phyloP scores from a whole-genome alignment of 1,140 invertebrate species.

The Drosophila pseudoobscura region DNA sequence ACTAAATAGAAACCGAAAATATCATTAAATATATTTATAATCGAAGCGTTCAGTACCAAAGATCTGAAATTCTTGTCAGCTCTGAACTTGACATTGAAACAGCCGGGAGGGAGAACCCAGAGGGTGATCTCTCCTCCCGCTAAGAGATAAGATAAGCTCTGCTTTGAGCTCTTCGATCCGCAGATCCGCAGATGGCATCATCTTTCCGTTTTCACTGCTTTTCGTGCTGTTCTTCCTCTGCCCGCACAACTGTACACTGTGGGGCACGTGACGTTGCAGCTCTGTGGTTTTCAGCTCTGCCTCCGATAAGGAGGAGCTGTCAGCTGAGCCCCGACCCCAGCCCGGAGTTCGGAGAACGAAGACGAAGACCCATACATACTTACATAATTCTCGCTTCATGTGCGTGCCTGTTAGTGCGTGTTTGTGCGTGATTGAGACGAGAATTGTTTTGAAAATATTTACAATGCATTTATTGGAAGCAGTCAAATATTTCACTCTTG shows the following conservation, averaged over 20 bases:
- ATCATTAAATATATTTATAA: conserved; percentile 4
- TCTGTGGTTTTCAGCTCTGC: not conserved
- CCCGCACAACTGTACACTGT: conserved; percentile 44
- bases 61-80: conserved; percentile 34
- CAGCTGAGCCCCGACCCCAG: conserved; percentile 15
- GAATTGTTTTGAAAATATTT: conserved; percentile 44
- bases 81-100: conserved; percentile 78
- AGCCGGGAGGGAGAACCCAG: conserved; percentile 17
- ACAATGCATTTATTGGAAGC: conserved; percentile 54
- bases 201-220: conserved; percentile 9
- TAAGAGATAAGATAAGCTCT: conserved; percentile 42
- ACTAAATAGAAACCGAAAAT: conserved; percentile 12
- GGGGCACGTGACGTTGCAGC: conserved; percentile 36
- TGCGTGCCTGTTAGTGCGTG: conserved; percentile 1
- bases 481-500: conserved; percentile 42
- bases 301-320: conserved; percentile 21
- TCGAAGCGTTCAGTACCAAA: conserved; percentile 17
- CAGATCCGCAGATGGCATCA: not conserved
- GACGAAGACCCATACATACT: conserved; percentile 20
- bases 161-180: conserved; percentile 12
- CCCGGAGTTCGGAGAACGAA: no score
- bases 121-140: not conserved
- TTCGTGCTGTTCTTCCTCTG: conserved; percentile 5
- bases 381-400: conserved; percentile 35
- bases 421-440: not conserved